phyloP scores from a whole-genome alignment of 2,797 vertebrate genomes.

The Sebastes nivosus region DNA sequence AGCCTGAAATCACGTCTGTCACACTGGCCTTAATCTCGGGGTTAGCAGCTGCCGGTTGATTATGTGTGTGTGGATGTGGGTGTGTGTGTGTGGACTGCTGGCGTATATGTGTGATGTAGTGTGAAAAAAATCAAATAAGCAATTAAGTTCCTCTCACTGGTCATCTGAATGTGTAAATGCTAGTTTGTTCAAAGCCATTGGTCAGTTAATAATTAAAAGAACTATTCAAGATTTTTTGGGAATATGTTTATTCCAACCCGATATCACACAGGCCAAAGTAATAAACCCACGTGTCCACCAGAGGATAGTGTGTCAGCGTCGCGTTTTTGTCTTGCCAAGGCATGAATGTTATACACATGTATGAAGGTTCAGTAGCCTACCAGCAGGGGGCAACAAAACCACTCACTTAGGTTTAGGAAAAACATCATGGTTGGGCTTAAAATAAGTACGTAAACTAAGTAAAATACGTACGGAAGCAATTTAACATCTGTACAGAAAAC shows the following conservation, averaged over 20 bases:
- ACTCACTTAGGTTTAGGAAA: no score
- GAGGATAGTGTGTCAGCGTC: no score
- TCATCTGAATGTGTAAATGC: slow-evolving; percentile 39
- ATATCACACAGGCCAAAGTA: not conserved
- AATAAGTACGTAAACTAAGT: no score
- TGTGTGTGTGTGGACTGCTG: not conserved
- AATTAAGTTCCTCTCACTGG: slow-evolving; percentile 37
- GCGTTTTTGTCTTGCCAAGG: no score
- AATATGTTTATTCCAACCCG: not conserved
- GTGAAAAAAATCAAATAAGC: slow-evolving; percentile 45
- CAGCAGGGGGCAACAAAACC: no score
- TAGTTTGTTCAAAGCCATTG: slow-evolving; percentile 18
- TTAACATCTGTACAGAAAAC: no score
- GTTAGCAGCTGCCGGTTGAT: slow-evolving; percentile 71
- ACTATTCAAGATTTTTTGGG: not conserved
- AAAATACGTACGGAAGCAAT: no score
- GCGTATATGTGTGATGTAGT: slow-evolving; percentile 24
- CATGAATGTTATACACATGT: no score
- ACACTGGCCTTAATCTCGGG: slow-evolving; percentile 76
- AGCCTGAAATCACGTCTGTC: slow-evolving; percentile 74
- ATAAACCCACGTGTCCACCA: no score
- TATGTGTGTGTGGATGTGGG: slow-evolving; percentile 17
- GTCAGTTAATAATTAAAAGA: slow-evolving; percentile 25
- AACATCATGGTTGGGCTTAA: no score
- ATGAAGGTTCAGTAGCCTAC: no score